phyloP scores from a whole-genome alignment of 2,888 invertebrate species.

The Pyrrhosoma nymphula region DNA sequence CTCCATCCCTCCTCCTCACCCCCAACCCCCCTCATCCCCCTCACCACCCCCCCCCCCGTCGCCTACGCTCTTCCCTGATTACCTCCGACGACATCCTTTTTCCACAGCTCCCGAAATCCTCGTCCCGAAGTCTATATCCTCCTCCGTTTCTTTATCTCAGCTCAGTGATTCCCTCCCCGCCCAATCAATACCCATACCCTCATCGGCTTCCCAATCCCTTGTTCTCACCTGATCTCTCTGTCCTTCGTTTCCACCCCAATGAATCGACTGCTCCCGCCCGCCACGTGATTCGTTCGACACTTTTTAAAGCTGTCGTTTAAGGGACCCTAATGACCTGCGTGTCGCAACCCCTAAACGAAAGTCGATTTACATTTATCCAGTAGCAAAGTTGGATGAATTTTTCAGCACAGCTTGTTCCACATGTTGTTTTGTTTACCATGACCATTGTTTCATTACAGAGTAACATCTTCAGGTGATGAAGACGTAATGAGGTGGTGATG shows the following conservation, averaged over 20 bases:
- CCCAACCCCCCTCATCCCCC: not conserved
- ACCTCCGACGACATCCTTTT: not conserved
- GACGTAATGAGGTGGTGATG: too few relatives aligned
- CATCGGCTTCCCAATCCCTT: not conserved
- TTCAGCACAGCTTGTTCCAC: too few relatives aligned
- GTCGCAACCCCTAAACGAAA: too few relatives aligned
- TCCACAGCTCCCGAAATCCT: constrained; percentile 13
- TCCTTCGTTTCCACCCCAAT: not conserved
- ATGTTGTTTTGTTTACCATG: too few relatives aligned
- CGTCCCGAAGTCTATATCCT: not conserved
- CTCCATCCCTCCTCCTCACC: not conserved
- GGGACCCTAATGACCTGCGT: too few relatives aligned
- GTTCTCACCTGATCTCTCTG: not conserved
- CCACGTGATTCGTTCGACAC: too few relatives aligned
- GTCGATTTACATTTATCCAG: too few relatives aligned
- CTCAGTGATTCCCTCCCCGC: not conserved
- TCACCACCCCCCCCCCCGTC: not conserved
- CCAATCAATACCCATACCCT: not conserved
- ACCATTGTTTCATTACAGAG: too few relatives aligned
- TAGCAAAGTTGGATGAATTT: too few relatives aligned
- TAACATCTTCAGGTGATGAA: too few relatives aligned
- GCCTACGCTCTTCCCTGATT: not conserved
- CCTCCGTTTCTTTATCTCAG: not conserved
- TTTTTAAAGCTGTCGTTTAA: too few relatives aligned
- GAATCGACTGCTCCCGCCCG: too few relatives aligned